Conservation (phyloP, 2,113 vertebrate genomes). For the Cranoglanis bouderius region DNA sequence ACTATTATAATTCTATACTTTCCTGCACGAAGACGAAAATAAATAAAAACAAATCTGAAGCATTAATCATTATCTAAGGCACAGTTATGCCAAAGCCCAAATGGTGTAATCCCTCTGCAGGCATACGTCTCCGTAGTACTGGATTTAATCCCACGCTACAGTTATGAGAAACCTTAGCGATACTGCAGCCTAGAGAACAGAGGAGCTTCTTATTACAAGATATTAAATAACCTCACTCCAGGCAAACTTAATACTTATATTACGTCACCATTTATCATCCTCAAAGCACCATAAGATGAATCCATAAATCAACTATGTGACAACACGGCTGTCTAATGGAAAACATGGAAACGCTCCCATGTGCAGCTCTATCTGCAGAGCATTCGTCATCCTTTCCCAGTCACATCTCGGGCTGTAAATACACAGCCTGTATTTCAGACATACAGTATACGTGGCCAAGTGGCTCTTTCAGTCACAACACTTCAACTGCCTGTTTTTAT, state of each 20-base stretch:
- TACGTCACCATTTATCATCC: constrained; percentile 7
- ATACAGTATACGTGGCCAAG: neutral
- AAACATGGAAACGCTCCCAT: constrained; percentile 13
- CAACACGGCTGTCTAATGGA: constrained; percentile 6
- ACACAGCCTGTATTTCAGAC: neutral
- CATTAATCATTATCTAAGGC: no score
- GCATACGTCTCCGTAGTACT: neutral
- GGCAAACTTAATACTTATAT: constrained; percentile 9
- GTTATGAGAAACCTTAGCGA: neutral
- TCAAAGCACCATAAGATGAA: constrained; percentile 13
- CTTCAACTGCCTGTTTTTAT: constrained; percentile 59
- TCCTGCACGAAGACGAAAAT: no score
- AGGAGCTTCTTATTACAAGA: constrained; percentile 8
- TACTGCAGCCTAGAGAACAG: constrained; percentile 8
- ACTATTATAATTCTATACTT: neutral
- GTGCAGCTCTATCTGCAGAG: constrained; percentile 11
- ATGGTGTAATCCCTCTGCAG: constrained; percentile 13
- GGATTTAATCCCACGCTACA: constrained; percentile 1
- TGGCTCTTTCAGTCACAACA: constrained; percentile 53
- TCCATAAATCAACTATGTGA: constrained; percentile 21
- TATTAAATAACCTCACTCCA: constrained; percentile 32
- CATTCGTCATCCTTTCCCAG: neutral
- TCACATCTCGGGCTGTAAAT: neutral
- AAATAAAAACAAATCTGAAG: no score
- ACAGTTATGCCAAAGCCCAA: neutral